Conservation (phyloP, 1,140 invertebrate species). For the Drosophila chauvacae region DNA sequence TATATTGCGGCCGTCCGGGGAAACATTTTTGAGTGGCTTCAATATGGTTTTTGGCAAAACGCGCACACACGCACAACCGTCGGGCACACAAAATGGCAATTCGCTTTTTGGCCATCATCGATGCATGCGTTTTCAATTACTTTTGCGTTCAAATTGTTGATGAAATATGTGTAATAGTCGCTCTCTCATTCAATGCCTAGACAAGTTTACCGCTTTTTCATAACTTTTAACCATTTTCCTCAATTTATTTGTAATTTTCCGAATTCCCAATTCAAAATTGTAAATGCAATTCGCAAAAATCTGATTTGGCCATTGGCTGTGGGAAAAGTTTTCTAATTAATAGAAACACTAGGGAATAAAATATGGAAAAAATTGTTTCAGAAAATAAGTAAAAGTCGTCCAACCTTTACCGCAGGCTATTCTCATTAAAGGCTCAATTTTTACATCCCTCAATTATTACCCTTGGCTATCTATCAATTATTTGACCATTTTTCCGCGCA, state of each 20-base stretch:
- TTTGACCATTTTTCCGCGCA: constrained; percentile 64
- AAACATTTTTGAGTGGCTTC: constrained; percentile 50
- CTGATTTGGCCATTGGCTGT: constrained; percentile 10
- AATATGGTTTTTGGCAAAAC: constrained; percentile 35
- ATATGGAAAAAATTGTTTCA: constrained; percentile 29
- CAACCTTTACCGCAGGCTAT: constrained; percentile 50
- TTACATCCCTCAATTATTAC: constrained; percentile 17
- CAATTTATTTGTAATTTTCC: constrained; percentile 39
- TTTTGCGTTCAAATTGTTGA: constrained; percentile 50
- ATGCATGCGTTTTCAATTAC: constrained; percentile 64
- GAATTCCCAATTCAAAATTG: constrained; percentile 39
- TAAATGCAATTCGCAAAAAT: constrained; percentile 60
- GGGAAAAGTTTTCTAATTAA: constrained; percentile 72
- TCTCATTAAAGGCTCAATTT: constrained; percentile 57
- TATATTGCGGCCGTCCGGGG: constrained; percentile 47
- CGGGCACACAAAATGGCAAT: constrained; percentile 41
- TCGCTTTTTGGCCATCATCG: constrained; percentile 55
- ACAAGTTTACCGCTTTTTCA: constrained; percentile 44
- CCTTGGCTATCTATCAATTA: constrained; percentile 70
- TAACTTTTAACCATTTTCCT: constrained; percentile 31
- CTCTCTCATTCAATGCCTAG: constrained; percentile 7
- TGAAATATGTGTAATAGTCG: constrained; percentile 58
- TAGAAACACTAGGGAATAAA: constrained; percentile 35
- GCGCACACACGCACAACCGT: background rate
- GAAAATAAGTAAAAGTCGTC: constrained; percentile 50